phyloP scores from a whole-genome alignment of 2,888 invertebrate genomes.

The Brachyopa scutellaris region DNA sequence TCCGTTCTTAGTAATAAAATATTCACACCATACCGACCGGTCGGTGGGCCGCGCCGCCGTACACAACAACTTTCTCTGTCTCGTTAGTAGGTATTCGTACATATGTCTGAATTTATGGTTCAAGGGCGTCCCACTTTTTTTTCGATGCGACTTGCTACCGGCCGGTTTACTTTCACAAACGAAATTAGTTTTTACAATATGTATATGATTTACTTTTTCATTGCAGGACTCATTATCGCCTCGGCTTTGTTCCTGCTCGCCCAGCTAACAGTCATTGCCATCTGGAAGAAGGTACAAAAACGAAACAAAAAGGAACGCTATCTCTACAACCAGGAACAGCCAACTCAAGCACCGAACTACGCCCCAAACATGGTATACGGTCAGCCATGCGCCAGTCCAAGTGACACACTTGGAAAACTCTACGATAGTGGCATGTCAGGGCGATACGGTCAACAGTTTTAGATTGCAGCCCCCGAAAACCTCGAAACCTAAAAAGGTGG shows the following conservation, averaged over 20 bases:
- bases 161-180: conserved; percentile 32
- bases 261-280: conserved; percentile 93
- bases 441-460: conserved; percentile 82
- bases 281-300: conserved; percentile 87
- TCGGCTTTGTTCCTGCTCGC: conserved; percentile 93
- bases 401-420: conserved; percentile 91
- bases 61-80: conserved; percentile 44
- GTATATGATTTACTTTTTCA: background rate
- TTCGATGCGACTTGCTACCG: background rate
- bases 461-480: conserved; percentile 20
- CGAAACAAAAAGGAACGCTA: conserved; percentile 80
- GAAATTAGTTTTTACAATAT: too few relatives aligned
- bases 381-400: conserved; percentile 83
- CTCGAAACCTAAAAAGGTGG: conserved; percentile 55
- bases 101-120: conserved; percentile 31
- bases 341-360: conserved; percentile 76
- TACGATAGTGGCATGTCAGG: conserved; percentile 93
- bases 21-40: conserved; percentile 1
- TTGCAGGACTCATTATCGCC: conserved; percentile 91
- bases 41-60: background rate
- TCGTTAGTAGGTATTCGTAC: conserved; percentile 6
- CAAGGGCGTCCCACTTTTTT: conserved; percentile 68
- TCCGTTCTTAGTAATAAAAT: conserved; percentile 51
- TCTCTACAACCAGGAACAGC: conserved; percentile 78
- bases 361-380: conserved; percentile 78